A percentile compares a stretch with the other conserved stretches of the same genome.
phyloP scores from a whole-genome alignment of 2,113 vertebrate species.

The cattle (Bos taurus) region DNA sequence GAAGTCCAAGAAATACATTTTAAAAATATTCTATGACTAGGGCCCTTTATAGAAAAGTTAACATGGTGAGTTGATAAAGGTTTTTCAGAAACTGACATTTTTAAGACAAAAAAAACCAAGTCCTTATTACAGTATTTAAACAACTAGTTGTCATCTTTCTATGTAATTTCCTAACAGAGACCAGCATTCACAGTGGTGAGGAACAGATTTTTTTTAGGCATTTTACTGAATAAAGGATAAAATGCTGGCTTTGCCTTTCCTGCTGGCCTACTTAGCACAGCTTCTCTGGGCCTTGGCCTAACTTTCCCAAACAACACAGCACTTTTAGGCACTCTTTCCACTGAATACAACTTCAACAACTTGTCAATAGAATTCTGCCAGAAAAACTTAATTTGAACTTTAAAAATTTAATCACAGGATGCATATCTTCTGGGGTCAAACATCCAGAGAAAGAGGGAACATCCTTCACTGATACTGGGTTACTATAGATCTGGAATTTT shows the following conservation, averaged over 20 bases:
- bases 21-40: not conserved
- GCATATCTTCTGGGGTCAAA: not conserved
- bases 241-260: not conserved
- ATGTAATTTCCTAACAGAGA: not conserved
- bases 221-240: not conserved
- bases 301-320: not conserved
- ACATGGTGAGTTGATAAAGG: not conserved
- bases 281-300: not conserved
- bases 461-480: not conserved
- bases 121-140: not conserved
- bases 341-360: not conserved
- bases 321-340: not conserved
- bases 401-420: not conserved
- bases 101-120: not conserved
- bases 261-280: not conserved
- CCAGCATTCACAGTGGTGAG: not conserved
- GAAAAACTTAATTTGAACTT: not conserved
- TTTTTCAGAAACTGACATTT: slow-evolving; percentile 10
- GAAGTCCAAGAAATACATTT: not conserved
- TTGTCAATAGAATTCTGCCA: not conserved
- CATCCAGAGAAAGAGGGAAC: not conserved
- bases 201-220: not conserved
- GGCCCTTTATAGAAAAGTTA: not conserved
- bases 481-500: not conserved
- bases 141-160: not conserved